Conservation (phyloP, 2,888 invertebrate species). For the Steinernema carpocapsae region DNA sequence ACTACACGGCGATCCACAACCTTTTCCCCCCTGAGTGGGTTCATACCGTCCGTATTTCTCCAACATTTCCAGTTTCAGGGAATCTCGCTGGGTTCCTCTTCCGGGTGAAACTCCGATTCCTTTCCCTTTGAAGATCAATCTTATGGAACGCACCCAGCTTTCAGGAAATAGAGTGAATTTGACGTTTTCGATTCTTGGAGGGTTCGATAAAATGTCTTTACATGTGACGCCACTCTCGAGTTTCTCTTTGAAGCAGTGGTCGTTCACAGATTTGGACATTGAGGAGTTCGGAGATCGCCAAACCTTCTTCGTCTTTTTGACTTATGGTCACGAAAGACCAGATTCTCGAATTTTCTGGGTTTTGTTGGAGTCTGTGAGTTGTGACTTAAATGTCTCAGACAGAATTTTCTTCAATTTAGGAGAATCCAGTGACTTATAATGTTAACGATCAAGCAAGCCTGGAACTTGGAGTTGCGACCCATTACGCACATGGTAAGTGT, state of each 20-base stretch:
- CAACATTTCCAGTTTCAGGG: constrained; percentile 40
- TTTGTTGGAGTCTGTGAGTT: constrained; percentile 56
- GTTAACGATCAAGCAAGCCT: constrained; percentile 47
- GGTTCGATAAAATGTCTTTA: constrained; percentile 66
- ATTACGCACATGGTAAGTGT: constrained; percentile 63
- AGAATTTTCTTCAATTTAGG: not conserved
- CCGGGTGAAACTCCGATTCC: constrained; percentile 56
- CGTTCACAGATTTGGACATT: constrained; percentile 54
- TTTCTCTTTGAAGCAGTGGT: constrained; percentile 61
- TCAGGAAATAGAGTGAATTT: constrained; percentile 56
- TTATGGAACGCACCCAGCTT: constrained; percentile 50
- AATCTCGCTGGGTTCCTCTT: constrained; percentile 64
- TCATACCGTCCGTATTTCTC: not conserved
- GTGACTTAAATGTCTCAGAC: not conserved
- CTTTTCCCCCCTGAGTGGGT: constrained; percentile 63
- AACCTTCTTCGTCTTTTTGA: constrained; percentile 68
- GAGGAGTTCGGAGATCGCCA: constrained; percentile 42
- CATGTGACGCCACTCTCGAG: constrained; percentile 65
- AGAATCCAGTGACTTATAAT: not conserved
- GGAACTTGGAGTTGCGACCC: constrained; percentile 65
- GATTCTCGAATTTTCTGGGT: constrained; percentile 62
- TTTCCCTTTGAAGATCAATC: constrained; percentile 55
- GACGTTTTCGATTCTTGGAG: constrained; percentile 61
- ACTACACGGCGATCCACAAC: constrained; percentile 68
- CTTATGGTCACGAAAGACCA: constrained; percentile 63